Evolutionary conservation across 2,888 invertebrate genomes (phyloP), one percentile per base, ranked within the genome.

Genomic region (Lissocephala sabroskyi): DNA sequence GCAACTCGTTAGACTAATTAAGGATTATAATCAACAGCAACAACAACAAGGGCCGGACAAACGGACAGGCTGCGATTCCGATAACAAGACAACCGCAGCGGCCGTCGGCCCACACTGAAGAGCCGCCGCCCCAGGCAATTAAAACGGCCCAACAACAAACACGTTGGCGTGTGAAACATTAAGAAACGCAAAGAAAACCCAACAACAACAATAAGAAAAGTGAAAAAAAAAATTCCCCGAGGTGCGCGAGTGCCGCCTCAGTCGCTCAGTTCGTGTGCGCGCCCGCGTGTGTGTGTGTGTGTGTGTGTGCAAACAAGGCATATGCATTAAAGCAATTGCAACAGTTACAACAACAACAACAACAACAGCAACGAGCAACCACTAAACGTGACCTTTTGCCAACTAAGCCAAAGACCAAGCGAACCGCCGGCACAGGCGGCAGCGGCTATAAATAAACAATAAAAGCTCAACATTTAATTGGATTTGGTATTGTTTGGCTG

Each of bases 1-100:
- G 77, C 79, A 75, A 75, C 68, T 80, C 81, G 79, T 81, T 82
- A 79, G 63, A 68, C 79, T 80, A 82, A 82, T 82, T 81, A 80
- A 78, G 81, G 81, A 80, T 80, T 74, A 82, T 61, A 66, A 62
- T 52, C 61, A 79, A 52, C 59, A 63, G 50, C 49, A 55, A 37
- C 41, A 61, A 35, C 50, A 47, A 32, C 35, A 48, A 41, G 45
- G n/a, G n/a, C n/a, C n/a, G n/a, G n/a, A n/a, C n/a, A n/a, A n/a
- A n/a, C 41, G 46, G n/a, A 28, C 32, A 39, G 39, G 19, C 46
- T 14, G 23, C 26, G 6, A 10, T 9, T 23, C 4, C 23, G 5
- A 10, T 28, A 23, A 28, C 26, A 18, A 11, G 14, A 14, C 14
- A 19, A 40, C 13, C 11, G 16, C 13, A 11, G 28, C 30, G 30